Base-by-base conservation (phyloP, 2,797 vertebrate genomes). In the Acipenser ruthenus region DNA sequence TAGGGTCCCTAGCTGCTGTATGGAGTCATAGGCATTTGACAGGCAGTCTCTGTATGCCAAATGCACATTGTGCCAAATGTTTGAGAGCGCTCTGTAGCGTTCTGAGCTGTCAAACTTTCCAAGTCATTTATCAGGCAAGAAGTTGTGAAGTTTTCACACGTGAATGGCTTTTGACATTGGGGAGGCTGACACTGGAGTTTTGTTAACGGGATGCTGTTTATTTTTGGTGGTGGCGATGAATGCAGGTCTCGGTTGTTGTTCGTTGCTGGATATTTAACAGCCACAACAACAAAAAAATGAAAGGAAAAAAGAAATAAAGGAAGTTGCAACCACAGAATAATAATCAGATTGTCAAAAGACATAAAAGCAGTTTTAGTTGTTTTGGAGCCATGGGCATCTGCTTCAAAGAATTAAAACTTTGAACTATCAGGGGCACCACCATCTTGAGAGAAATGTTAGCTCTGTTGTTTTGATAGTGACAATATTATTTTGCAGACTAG, bases 11-110 rank as follows among this genome's bases (percentile, higher is more conserved):
- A 87, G 93, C 94, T 95, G 91, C 93, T 92, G 90, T 93, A 94
- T 94, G 94, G 95, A 96, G 94, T 97, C 94, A 92, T 93, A 95
- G 94, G 93, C 94, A 90, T 97, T 96, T 99, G 96, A 99, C 95
- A 99, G 94, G 95, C 94, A 95, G 95, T 95, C 95, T 97, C 94
- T 92, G 93, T 90, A 94, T 94, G 93, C 94, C 95, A 98, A 94
- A 95, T 91, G 84, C 90, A 87, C 91, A 87, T 92, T 90, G 94
- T 95, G 94, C 95, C 95, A 98, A 98, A 96, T 98, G 94, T 95
- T 91, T 91, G 90, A 94, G 93, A 92, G 93, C 92, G 92, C 94
- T 93, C 93, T 83, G 74, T 90, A 92, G 92, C 89, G 80, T 93
- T 92, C 92, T 93, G 94, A 97, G 97, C 94, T 97, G 96, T 97